Conservation (phyloP, 2,113 vertebrate species). For the Brachyhypopomus gauderio region DNA sequence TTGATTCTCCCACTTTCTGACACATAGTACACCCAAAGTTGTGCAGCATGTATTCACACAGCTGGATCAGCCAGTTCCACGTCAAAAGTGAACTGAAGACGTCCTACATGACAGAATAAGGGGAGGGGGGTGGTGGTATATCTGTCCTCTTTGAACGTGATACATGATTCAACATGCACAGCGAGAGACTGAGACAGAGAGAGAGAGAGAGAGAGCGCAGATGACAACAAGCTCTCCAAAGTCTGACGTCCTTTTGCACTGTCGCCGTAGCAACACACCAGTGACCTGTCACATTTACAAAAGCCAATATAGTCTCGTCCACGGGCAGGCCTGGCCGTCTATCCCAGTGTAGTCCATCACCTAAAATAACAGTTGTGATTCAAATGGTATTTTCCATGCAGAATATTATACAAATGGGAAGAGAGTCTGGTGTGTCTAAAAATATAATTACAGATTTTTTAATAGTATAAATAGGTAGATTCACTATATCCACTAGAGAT, state of each 20-base stretch:
- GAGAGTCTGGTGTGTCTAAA: no score
- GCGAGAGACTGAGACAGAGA: not conserved
- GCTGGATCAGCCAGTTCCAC: not conserved
- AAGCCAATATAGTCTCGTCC: constrained; percentile 7
- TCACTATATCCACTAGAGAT: no score
- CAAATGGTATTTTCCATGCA: not conserved
- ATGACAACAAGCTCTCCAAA: constrained; percentile 31
- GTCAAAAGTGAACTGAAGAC: not conserved
- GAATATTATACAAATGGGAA: no score
- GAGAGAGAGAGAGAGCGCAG: not conserved
- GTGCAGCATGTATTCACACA: not conserved
- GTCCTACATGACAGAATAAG: not conserved
- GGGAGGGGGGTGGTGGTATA: not conserved
- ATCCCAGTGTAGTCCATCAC: not conserved
- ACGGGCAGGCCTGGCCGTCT: constrained; percentile 17
- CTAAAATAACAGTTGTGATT: constrained; percentile 2
- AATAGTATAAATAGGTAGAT: no score
- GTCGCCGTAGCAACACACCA: constrained; percentile 13
- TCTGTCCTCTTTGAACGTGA: not conserved
- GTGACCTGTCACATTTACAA: constrained; percentile 1
- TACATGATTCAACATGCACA: not conserved
- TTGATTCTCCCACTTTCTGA: not conserved
- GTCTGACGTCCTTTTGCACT: constrained; percentile 5
- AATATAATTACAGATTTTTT: no score
- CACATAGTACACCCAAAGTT: not conserved